Base-by-base conservation (phyloP, 2,797 vertebrate species). In the Austrolebias charrua region DNA sequence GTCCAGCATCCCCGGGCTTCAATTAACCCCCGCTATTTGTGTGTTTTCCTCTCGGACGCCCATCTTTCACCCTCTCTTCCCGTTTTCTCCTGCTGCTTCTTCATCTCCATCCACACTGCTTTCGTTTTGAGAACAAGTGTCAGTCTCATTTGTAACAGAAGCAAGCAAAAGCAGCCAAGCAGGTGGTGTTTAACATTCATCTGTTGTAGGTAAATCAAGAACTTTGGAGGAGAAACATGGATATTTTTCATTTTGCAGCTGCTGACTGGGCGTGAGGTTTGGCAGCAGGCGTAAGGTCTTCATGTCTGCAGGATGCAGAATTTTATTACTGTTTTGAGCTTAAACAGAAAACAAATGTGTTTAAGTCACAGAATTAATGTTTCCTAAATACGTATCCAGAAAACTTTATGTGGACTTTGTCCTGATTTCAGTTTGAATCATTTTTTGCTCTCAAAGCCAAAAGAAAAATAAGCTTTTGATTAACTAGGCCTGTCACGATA, bases 21-120 rank as follows among this genome's bases (percentile, higher is more conserved):
- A 89, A 89, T 92, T 91, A 92, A 90, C 89, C 89, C 84, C 62
- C 66, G 58, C 50, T 70, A 71, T 82, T 60, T 71, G 60, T 75
- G 66, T 78, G 60, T 82, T 81, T 77, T 82, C 57, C 70, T 52
- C 67, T 60, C 52, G 16, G 60, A 75, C 54, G 45, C 65, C 71
- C 69, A 15, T 84, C 24, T 24, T 64, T 13, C 24, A 63, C 68
- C 56, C 69, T 44, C 48, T 51, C 42, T 46, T 35, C 33, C 56
- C 40, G 6, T 18, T 12, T 31, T 46, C 65, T 64, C 69, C 18
- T 15, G 57, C 53, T 71, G 73, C 65, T 49, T 66, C 75, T 69
- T 59, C 6, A 71, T 57, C 42, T 18, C 28, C 61, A 45, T 63
- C 70, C 50, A 66, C 54, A 2, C 45, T 4, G 28, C 29, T 62